Percentiles rank a stretch among this genome's conserved stretches.
Conservation (phyloP, 2,888 invertebrate species). For the Leucania comma region DNA sequence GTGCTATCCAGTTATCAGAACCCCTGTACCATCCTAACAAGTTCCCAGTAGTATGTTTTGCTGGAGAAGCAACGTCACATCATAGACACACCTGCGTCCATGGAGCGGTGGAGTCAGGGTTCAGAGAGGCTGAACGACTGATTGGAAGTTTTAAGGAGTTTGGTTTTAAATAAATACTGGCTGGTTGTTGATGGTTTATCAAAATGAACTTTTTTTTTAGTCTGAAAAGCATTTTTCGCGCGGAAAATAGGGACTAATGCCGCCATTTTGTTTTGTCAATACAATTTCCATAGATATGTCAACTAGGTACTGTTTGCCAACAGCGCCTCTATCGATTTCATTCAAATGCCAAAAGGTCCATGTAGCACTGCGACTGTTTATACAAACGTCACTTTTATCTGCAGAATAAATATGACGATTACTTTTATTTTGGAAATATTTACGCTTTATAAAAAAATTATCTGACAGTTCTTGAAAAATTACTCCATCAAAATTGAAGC, state of each 20-base stretch:
- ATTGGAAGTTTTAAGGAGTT: slow-evolving; percentile 74
- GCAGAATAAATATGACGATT: background rate
- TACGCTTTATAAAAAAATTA: no score
- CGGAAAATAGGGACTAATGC: background rate
- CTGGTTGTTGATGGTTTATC: background rate
- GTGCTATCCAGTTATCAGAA: slow-evolving; percentile 88
- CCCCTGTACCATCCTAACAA: slow-evolving; percentile 84
- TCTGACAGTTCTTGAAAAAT: no score
- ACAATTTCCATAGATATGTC: background rate
- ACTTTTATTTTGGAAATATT: background rate
- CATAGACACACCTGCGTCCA: slow-evolving; percentile 92
- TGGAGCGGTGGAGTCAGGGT: slow-evolving; percentile 94
- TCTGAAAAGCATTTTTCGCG: background rate
- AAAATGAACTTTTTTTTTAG: background rate
- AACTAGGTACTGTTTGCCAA: background rate
- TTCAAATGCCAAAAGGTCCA: background rate
- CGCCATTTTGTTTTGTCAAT: background rate
- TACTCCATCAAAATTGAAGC: no score
- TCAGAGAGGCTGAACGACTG: slow-evolving; percentile 93
- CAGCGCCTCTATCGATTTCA: background rate
- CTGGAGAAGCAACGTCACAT: slow-evolving; percentile 93
- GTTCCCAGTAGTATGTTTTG: slow-evolving; percentile 91
- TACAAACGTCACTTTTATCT: background rate
- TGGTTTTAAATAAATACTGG: slow-evolving; percentile 36
- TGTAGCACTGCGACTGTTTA: background rate